Conservation (phyloP, 1,140 invertebrate species). For the Pygmarrhopalites habei region DNA sequence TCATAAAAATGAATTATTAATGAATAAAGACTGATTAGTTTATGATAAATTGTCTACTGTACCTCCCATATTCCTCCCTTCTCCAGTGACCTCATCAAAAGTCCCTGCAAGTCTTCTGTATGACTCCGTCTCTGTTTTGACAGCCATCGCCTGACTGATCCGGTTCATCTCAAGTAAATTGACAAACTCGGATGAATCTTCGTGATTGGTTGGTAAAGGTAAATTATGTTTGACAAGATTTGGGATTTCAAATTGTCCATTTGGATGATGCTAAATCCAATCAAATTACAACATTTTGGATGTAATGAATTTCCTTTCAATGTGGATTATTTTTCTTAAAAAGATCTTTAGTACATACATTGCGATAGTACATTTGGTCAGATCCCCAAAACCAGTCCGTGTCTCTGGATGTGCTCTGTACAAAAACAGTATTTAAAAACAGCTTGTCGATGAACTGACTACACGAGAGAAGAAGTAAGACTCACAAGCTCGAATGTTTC, state of each 20-base stretch:
- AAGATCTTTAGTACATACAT: no score
- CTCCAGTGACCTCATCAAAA: slow-evolving; percentile 51
- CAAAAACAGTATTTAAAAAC: no score
- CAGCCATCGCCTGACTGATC: slow-evolving; percentile 78
- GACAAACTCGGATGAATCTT: slow-evolving; percentile 18
- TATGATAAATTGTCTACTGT: no score
- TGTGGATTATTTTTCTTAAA: no score
- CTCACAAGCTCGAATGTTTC: slow-evolving; percentile 9
- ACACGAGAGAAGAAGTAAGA: not conserved
- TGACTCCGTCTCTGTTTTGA: slow-evolving; percentile 79
- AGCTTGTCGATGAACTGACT: no score
- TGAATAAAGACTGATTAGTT: no score
- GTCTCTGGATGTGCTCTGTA: no score
- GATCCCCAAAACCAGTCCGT: no score
- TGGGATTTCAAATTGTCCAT: slow-evolving; percentile 57
- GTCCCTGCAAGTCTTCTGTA: slow-evolving; percentile 63
- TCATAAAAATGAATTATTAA: no score
- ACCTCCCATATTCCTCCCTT: slow-evolving; percentile 85
- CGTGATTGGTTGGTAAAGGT: slow-evolving; percentile 24
- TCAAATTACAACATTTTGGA: no score
- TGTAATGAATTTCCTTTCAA: no score
- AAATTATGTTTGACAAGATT: slow-evolving; percentile 48
- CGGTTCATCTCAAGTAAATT: slow-evolving; percentile 43
- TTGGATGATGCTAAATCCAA: slow-evolving; percentile 75
- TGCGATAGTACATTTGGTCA: no score